phyloP scores from a whole-genome alignment of 2,113 vertebrate species.

The Antechinus flavipes region DNA sequence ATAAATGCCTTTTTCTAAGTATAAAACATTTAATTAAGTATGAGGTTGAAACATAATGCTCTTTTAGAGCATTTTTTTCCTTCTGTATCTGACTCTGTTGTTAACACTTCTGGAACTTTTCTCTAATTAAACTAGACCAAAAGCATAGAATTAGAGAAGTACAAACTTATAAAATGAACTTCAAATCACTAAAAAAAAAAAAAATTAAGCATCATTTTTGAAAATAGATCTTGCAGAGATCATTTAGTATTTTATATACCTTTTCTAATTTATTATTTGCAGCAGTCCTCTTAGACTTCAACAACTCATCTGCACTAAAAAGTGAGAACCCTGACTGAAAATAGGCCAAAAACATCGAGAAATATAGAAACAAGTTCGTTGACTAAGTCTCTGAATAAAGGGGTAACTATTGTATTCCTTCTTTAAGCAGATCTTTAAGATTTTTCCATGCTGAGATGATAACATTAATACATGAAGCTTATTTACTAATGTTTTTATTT shows the following conservation, averaged over 20 bases:
- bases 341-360: constrained; percentile 9
- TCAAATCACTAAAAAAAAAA: constrained; percentile 57
- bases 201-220: constrained; percentile 29
- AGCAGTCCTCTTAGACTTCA: neutral
- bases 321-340: constrained; percentile 30
- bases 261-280: constrained; percentile 40
- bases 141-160: constrained; percentile 49
- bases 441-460: neutral
- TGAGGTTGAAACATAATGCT: constrained; percentile 41
- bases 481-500: neutral
- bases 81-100: constrained; percentile 47
- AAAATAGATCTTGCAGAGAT: constrained; percentile 8
- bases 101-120: constrained; percentile 43
- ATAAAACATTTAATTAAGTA: constrained; percentile 64
- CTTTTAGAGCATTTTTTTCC: constrained; percentile 49
- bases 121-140: constrained; percentile 62
- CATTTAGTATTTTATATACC: constrained; percentile 20
- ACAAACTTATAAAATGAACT: constrained; percentile 2
- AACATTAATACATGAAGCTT: neutral
- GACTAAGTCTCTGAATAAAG: neutral
- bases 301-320: constrained; percentile 45
- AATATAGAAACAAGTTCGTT: constrained; percentile 14
- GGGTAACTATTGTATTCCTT: neutral
- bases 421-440: neutral
- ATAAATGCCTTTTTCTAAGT: neutral